A percentile compares a stretch with the other conserved stretches of the same genome.
Conservation (phyloP, 2,888 invertebrate species). For the Drosophila paranaensis region DNA sequence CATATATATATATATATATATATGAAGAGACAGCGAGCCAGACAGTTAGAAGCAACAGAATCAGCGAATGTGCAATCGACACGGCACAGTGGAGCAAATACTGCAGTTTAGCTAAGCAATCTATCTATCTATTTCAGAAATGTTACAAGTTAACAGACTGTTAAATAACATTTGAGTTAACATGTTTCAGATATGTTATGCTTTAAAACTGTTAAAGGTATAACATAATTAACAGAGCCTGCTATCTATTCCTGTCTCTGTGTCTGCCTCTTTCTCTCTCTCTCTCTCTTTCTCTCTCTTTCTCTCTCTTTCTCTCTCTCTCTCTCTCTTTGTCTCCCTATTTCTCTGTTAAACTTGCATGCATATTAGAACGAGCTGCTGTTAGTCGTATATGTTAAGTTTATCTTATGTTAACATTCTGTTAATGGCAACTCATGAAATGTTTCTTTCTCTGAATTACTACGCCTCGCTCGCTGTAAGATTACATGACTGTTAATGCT, state of each 20-base stretch:
- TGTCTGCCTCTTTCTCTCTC: too few relatives aligned
- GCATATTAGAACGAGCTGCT: too few relatives aligned
- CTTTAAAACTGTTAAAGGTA: not conserved
- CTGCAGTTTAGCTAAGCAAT: too few relatives aligned
- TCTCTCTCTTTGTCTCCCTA: too few relatives aligned
- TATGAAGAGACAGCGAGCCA: constrained; percentile 22
- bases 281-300: not conserved
- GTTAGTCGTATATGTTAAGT: too few relatives aligned
- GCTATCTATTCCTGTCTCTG: not conserved
- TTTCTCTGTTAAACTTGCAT: too few relatives aligned
- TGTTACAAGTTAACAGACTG: not conserved
- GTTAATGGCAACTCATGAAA: too few relatives aligned
- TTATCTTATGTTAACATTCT: too few relatives aligned
- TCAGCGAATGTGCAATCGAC: constrained; percentile 67
- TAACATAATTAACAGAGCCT: not conserved
- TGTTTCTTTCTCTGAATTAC: too few relatives aligned
- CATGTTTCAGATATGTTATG: not conserved
- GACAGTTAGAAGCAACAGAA: constrained; percentile 52
- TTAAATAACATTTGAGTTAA: not conserved
- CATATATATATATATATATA: constrained; percentile 4
- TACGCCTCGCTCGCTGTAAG: too few relatives aligned
- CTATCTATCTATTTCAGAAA: not conserved
- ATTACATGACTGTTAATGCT: too few relatives aligned
- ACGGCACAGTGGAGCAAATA: constrained; percentile 38
- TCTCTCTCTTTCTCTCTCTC: not conserved